Base-by-base conservation (phyloP, 2,113 vertebrate species). In the Patagioenas fasciata region DNA sequence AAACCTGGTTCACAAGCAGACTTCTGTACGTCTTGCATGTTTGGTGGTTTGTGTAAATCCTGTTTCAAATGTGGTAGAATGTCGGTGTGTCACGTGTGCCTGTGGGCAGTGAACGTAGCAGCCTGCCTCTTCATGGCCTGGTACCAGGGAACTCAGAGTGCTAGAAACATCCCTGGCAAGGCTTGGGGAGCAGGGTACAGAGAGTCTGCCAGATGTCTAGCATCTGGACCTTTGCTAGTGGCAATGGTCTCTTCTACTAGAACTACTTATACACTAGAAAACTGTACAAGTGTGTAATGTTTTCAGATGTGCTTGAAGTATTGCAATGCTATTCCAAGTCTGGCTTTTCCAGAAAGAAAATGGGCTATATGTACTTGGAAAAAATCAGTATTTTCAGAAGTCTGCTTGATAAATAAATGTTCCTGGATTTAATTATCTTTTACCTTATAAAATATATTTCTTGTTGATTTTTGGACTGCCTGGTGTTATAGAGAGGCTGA, bases 371-470 rank as follows among this genome's bases (percentile, higher is more conserved):
- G 69, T 83, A 67, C 79, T 11, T 91, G 47, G 91, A 86, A 96
- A 85, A 91, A 80, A 70, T 19, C 15, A 60, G 26, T 94, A 89
- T 96, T 97, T 96, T 96, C 94, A 83, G 29, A 93, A 61, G 50
- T 83, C 93, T 67, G 82, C 42, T 42, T 42, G 42, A 78, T 95
- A 96, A 96, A 95, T 91, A 95, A 96, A 96, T 72, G n/a, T n/a
- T n/a, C n/a, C n/a, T n/a, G n/a, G n/a, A n/a, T n/a, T n/a, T n/a
- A n/a, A n/a, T n/a, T n/a, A n/a, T n/a, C n/a, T n/a, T n/a, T n/a
- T n/a, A n/a, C n/a, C n/a, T n/a, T n/a, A n/a, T n/a, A n/a, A n/a
- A n/a, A n/a, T n/a, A n/a, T n/a, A n/a, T n/a, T n/a, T n/a, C n/a
- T n/a, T n/a, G n/a, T n/a, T n/a, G n/a, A n/a, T n/a, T n/a, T n/a